Base-by-base conservation (phyloP, 2,797 vertebrate genomes). In the Pseudocheirus occidentalis region DNA sequence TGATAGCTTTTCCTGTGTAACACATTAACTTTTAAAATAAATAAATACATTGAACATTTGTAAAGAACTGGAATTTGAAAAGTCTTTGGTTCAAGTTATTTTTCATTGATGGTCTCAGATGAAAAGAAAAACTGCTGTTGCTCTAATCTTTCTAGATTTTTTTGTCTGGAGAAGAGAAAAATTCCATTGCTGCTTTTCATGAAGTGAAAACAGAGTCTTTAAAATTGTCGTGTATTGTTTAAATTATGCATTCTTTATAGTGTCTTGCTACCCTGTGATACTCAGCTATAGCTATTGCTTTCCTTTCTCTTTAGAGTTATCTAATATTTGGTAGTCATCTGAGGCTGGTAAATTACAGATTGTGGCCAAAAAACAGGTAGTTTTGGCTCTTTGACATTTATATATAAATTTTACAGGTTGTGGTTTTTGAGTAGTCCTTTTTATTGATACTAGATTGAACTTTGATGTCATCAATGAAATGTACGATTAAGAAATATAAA, bases 81-180 rank as follows among this genome's bases (percentile, higher is more conserved):
- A n/a, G n/a, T 27, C n/a, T 40, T 12, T 81, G 6, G n/a, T 40
- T 11, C n/a, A 73, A 73, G 5, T 31, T 13, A 90, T 1, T 12
- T 87, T 91, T 87, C 87, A 92, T 46, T 2, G 0, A 73, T 52
- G 53, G 91, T 21, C 14, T 89, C 90, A 52, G 40, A 21, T 87
- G 73, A 27, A 0, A 3, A 87, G 0, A 2, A 28, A 3, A 31
- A 53, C 53, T 90, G 1, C 10, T 90, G 0, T 93, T 93, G 12
- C 50, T 56, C 95, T 50, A 18, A 90, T 56, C 50, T 34, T 93
- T 97, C 96, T 97, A 94, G 96, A 97, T 97, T 97, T 97, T 97
- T 98, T 97, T 96, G 66, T 66, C 96, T 95, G 93, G 91, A 56
- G 29, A 90, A n/a, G 29, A n/a, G 29, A 3, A 4, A 95, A 97